Evolutionary conservation across 1,140 invertebrate species (phyloP), one percentile per base, ranked within the genome.

Genomic region (Aphelenchoides avenae): DNA sequence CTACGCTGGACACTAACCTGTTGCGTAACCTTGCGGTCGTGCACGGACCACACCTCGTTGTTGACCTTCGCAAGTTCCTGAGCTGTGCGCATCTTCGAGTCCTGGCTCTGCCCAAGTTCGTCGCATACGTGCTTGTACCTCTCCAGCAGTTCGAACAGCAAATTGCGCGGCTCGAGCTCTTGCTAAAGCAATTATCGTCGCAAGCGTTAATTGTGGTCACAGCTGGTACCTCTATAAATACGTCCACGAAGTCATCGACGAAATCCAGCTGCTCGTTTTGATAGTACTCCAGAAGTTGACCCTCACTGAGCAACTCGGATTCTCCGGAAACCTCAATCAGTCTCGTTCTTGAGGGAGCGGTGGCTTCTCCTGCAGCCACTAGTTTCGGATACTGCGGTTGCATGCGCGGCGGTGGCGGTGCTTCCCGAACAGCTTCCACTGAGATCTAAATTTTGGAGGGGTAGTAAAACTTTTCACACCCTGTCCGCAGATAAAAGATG

Each of bases 201-300:
- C 27, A 13, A 29, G 7, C 13, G n/a, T 43, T 43, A 9, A n/a
- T 22, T 5, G 27, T 13, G n/a, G 11, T 15, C 36, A 27, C 26
- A 37, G 11, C 4, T 34, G n/a, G n/a, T 22, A 67, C 62, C 29
- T 48, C n/a, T 31, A 64, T 30, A 40, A 67, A 67, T 9, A 37
- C 59, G n/a, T 66, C 64, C 13, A 66, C 51, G 50, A 68, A 66
- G 40, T 68, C 64, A 22, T 66, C 65, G 22, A 66, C 61, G 34
- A 53, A 43, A 20, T 66, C 65, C 22, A 66, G 51, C 24, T 57
- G 65, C 26, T 61, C 57, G 46, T 66, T 66, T 37, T 68, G 52
- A 39, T 66, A 66, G 29, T 43, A 68, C 18, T 64, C 43, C 15
- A 67, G 24, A 20, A 66, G 40, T 29, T 66, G 65, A 2, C 37